Base-by-base conservation (phyloP, 2,113 vertebrate genomes). In the Neofelis nebulosa region DNA sequence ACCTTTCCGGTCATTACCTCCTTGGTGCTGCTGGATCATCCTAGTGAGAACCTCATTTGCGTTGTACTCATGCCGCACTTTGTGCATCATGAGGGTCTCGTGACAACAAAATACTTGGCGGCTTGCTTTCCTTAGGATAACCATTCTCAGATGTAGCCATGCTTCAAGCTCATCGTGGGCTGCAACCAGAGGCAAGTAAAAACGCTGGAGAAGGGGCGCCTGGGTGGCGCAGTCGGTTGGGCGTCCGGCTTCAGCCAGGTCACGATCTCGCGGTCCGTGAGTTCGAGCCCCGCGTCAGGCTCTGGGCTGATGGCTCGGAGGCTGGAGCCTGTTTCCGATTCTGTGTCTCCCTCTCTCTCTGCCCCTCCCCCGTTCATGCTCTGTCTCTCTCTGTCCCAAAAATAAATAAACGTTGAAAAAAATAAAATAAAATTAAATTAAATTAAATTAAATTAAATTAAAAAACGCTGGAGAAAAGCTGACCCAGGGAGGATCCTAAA, bases 1-100 rank as follows among this genome's bases (percentile, higher is more conserved):
- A 87, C 95, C 89, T 95, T 93, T 90, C 69, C 23, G 13, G 65
- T 65, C 82, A 19, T 29, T 14, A 45, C 88, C 95, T 96, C 97
- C 85, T 69, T 11, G 2, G 36, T 73, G 95, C 93, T 52, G 81
- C 82, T 65, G 38, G 63, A 3, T 86, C 86, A 76, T 50, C 79
- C 79, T 66, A 66, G 45, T 1, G 13, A 69, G 69, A 82, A 73
- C 63, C 65, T 87, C 89, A 65, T 73, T 90, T 83, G 74, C 57
- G 4, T 57, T 84, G 68, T 10, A 11, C 52, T 95, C 33, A 41
- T 3, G 18, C 83, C 83, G 0, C 23, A 15, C 19, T 52, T 31
- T 4, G 31, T 74, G 82, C 82, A 13, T 91, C 50, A 15, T 19
- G 19, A 65, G 0, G 8, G 33, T 86, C 92, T 92, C 29, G 21